phyloP scores from a whole-genome alignment of 2,113 vertebrate genomes.

The Piprites chloris region DNA sequence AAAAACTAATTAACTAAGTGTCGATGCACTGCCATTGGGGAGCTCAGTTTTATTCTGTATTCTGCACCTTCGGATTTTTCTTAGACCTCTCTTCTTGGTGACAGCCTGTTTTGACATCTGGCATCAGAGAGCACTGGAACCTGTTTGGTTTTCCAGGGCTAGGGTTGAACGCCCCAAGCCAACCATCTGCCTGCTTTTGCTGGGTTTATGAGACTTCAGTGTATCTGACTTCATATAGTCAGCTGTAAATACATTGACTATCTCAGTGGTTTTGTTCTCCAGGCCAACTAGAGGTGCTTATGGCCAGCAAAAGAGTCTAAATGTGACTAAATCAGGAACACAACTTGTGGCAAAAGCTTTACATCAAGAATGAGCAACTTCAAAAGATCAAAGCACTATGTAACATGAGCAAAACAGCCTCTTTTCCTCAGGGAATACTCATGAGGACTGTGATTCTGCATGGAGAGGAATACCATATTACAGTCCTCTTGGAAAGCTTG shows the following conservation, averaged over 20 bases:
- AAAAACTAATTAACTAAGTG: not conserved
- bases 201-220: not conserved
- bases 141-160: not conserved
- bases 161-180: not conserved
- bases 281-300: not conserved
- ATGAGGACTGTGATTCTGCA: not conserved
- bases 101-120: not conserved
- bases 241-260: not conserved
- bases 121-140: not conserved
- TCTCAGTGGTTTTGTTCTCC: not conserved
- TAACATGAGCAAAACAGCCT: not conserved
- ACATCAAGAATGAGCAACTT: not conserved
- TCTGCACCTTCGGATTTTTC: not conserved
- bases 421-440: not conserved
- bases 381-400: accelerated
- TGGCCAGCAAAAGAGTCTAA: not conserved
- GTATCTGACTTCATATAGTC: not conserved
- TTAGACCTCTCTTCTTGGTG: not conserved
- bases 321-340: not conserved
- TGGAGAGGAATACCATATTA: accelerated
- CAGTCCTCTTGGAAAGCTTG: not conserved
- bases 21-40: not conserved
- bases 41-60: not conserved
- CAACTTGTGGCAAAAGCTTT: not conserved
- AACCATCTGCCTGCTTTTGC: not conserved